Evolutionary conservation across 2,888 invertebrate genomes (phyloP), one percentile per base, ranked within the genome.

Genomic region (Sarcophaga rosellei): DNA sequence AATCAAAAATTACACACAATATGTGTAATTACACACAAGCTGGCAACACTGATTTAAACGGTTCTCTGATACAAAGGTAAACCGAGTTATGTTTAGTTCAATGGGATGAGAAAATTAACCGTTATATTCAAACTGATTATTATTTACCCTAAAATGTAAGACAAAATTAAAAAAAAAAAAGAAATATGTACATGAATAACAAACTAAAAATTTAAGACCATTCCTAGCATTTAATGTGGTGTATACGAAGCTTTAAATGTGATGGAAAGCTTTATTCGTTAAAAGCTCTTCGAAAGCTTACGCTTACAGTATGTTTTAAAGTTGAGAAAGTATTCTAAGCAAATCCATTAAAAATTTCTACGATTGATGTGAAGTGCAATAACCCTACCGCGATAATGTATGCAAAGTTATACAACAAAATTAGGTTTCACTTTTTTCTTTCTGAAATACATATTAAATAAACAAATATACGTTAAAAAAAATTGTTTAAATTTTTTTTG

Each of bases 281-380:
- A 4, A 69, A 11, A 35, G 23, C 62, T 80, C 4, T 20, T 10
- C 35, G 35, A 74, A 44, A 69, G 69, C 69, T 69, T 63, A 63
- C 44, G n/a, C 57, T 44, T n/a, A 81, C 81, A 81, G 81, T 81
- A 75, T 68, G 15, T 53, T 11, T 57, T 53, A 44, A 69, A 69
- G 5, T 6, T n/a, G 44, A 23, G 57, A 5, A 75, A 81, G 68
- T 35, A 21, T 74, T 53, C 10, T 25, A 23, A 35, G 63, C 53
- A 44, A 44, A 65, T 17, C 63, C n/a, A 63, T 45, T 45, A 61
- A 25, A 66, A 6, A 57, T 47, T 53, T 53, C 12, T 53, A 15
- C 53, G 15, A 20, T 23, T 20, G 44, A 74, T 74, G 25, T 53
- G n/a, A 53, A 81, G 81, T 62, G 62, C 81, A 75, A 62, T 68